Evolutionary conservation across 2,113 vertebrate species (phyloP).

Genomic region (Nothoprocta perdicaria): DNA sequence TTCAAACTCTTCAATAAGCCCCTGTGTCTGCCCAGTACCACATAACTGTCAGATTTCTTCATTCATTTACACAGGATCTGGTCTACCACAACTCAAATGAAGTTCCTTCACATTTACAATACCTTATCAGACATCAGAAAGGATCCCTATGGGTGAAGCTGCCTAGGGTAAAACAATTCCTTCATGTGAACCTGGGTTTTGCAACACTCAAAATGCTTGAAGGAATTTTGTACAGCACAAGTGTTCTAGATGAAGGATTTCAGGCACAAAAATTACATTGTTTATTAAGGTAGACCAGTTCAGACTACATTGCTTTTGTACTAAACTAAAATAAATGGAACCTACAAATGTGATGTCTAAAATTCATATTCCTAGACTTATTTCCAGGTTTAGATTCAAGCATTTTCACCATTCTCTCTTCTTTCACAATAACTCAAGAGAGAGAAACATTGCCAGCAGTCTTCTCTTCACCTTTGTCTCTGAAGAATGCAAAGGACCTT

Average conservation of each 20-base stretch:
- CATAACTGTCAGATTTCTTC: background rate
- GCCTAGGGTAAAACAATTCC: background rate
- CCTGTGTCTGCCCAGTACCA: fast-evolving
- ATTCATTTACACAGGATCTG: background rate
- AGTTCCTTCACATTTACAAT: background rate
- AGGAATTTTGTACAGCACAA: background rate
- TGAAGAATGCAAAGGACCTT: background rate
- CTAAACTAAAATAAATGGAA: background rate
- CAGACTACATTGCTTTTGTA: background rate
- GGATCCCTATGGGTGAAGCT: background rate
- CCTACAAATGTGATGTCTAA: background rate
- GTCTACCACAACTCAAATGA: background rate
- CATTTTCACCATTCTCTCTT: background rate
- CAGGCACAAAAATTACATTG: background rate
- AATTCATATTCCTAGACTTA: background rate
- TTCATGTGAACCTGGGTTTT: background rate
- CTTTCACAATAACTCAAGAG: background rate
- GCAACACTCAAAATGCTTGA: background rate
- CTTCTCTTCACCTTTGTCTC: background rate
- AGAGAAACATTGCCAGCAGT: background rate
- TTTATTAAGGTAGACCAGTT: background rate
- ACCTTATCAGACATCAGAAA: background rate
- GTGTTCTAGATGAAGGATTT: background rate
- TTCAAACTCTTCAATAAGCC: background rate
- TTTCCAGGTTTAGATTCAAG: background rate